Evolutionary conservation across 1,140 invertebrate genomes (phyloP).

Genomic region (Drosophila kurseongensis): DNA sequence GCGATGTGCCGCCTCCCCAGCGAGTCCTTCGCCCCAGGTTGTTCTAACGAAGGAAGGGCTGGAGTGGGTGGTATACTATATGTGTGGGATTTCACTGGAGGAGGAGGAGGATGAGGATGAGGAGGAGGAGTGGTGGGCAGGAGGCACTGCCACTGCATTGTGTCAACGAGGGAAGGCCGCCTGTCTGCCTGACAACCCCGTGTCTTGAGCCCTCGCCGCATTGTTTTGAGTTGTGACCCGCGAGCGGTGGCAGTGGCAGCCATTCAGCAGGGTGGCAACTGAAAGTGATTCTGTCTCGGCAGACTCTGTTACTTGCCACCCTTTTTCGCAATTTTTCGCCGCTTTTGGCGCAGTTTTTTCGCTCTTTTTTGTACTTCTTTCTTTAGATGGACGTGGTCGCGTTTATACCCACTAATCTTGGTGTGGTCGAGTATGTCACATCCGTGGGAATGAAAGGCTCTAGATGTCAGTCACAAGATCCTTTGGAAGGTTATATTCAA

Average conservation of each 20-base stretch:
- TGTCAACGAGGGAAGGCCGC: constrained; percentile 43
- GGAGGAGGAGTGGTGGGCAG: constrained; percentile 16
- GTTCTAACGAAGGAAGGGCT: constrained; percentile 27
- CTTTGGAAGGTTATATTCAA: too few relatives aligned
- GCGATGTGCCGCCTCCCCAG: constrained; percentile 78
- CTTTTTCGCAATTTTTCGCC: constrained; percentile 61
- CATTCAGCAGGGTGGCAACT: constrained; percentile 62
- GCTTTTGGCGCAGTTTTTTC: constrained; percentile 68
- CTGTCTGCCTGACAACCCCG: constrained; percentile 50
- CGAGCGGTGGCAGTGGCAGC: constrained; percentile 47
- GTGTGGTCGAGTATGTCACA: not conserved
- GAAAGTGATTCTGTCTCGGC: constrained; percentile 57
- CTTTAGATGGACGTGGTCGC: constrained; percentile 62
- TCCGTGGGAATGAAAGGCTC: not conserved
- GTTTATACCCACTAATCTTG: constrained; percentile 18
- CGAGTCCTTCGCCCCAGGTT: constrained; percentile 77
- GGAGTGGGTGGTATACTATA: not conserved
- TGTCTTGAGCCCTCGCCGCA: constrained; percentile 60
- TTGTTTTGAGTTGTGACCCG: constrained; percentile 61
- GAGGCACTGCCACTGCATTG: constrained; percentile 43
- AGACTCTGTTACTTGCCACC: constrained; percentile 65
- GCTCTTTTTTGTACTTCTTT: constrained; percentile 38
- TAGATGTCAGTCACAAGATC: too few relatives aligned
- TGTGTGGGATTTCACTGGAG: not conserved
- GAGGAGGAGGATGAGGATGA: constrained; percentile 1